Evolutionary conservation across 2,797 vertebrate genomes (phyloP).

Genomic region (Typhlichthys eigenmanni): DNA sequence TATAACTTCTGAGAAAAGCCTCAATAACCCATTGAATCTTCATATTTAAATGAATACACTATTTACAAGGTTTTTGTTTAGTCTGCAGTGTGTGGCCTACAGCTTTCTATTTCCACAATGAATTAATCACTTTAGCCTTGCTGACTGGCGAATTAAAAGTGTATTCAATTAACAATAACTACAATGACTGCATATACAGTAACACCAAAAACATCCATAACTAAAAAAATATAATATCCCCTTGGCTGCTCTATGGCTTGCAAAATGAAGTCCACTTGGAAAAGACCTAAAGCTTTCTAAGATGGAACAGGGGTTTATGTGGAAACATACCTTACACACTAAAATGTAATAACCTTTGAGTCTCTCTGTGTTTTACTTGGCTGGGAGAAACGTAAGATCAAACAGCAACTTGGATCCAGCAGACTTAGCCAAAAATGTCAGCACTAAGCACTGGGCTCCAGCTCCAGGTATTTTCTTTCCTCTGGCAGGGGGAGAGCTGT

Average conservation of each 20-base stretch:
- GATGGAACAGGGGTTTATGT: slow-evolving; percentile 73
- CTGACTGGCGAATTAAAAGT: slow-evolving; percentile 44
- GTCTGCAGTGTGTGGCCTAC: slow-evolving; percentile 6
- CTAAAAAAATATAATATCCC: slow-evolving; percentile 69
- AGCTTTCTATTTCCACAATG: slow-evolving; percentile 13
- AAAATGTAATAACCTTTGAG: slow-evolving; percentile 83
- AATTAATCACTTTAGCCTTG: slow-evolving; percentile 15
- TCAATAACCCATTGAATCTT: no score
- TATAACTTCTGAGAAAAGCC: no score
- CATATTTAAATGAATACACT: no score
- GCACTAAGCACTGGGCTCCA: slow-evolving; percentile 71
- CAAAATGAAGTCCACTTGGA: slow-evolving; percentile 74
- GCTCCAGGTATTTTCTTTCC: slow-evolving; percentile 82
- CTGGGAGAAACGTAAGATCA: slow-evolving; percentile 72
- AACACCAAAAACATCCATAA: slow-evolving; percentile 62
- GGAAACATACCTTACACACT: slow-evolving; percentile 82
- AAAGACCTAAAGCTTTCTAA: slow-evolving; percentile 67
- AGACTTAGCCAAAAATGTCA: slow-evolving; percentile 79
- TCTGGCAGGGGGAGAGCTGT: slow-evolving; percentile 59
- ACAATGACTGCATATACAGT: slow-evolving; percentile 56
- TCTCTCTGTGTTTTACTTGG: slow-evolving; percentile 80
- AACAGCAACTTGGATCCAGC: slow-evolving; percentile 77
- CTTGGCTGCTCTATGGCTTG: slow-evolving; percentile 60
- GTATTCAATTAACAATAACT: slow-evolving; percentile 55
- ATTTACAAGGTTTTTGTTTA: background rate